phyloP scores from a whole-genome alignment of 2,888 invertebrate genomes.

The Dyspetes luteomarginatus region DNA sequence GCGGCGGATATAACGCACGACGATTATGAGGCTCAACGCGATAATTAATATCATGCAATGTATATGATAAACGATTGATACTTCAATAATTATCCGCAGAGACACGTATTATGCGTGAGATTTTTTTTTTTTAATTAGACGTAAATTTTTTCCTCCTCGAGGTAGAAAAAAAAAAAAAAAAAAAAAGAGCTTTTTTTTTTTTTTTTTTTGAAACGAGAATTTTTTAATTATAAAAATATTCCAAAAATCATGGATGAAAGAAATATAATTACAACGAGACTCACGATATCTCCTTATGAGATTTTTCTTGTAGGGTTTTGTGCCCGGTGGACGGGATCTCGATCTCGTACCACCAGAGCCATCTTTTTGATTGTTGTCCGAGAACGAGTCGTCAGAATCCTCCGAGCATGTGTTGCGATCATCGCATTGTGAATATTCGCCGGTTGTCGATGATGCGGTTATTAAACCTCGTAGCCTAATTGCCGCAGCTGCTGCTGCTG shows the following conservation, averaged over 20 bases:
- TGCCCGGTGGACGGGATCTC: conserved; percentile 83
- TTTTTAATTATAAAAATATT: not conserved
- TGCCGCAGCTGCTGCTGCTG: conserved; percentile 81
- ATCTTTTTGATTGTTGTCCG: conserved; percentile 87
- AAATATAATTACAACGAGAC: conserved; percentile 82
- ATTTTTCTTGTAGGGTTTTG: conserved; percentile 93
- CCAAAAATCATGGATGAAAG: not conserved
- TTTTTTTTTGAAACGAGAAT: not conserved
- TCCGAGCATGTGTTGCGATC: conserved; percentile 88
- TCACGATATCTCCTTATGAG: conserved; percentile 97
- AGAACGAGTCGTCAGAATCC: conserved; percentile 92
- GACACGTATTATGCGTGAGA: not conserved
- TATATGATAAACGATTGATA: not conserved
- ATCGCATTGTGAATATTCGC: conserved; percentile 80
- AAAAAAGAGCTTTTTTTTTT: not conserved
- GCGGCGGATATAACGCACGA: too few relatives aligned
- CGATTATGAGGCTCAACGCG: too few relatives aligned
- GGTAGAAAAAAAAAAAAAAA: too few relatives aligned
- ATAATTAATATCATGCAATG: too few relatives aligned
- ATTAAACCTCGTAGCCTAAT: conserved; percentile 71
- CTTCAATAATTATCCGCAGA: not conserved
- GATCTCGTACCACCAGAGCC: conserved; percentile 81
- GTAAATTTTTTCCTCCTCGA: too few relatives aligned
- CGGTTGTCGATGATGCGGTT: conserved; percentile 76
- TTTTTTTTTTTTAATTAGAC: too few relatives aligned